phyloP scores from a whole-genome alignment of 2,888 invertebrate species.

The Onthophagus sagittarius region DNA sequence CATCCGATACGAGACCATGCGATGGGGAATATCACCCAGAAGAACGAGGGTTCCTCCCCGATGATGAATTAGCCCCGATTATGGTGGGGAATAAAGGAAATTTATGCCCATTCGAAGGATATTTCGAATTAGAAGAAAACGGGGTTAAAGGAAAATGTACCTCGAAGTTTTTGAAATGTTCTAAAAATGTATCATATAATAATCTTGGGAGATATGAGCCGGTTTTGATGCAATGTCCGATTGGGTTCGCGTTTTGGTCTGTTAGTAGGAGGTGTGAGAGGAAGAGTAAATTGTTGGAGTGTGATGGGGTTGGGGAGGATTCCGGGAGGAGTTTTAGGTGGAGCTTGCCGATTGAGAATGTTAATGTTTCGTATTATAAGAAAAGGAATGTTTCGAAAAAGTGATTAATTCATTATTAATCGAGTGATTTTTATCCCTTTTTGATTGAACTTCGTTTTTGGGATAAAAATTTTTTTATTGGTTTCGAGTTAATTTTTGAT shows the following conservation, averaged over 20 bases:
- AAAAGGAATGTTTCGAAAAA: neutral
- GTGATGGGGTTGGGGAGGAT: slow-evolving; percentile 46
- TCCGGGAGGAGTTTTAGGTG: slow-evolving; percentile 45
- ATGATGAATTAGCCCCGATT: slow-evolving; percentile 57
- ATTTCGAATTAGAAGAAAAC: slow-evolving; percentile 62
- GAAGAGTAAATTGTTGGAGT: slow-evolving; percentile 58
- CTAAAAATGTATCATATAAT: slow-evolving; percentile 43
- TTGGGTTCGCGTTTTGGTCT: slow-evolving; percentile 72
- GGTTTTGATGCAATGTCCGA: slow-evolving; percentile 72
- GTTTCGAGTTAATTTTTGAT: too few relatives aligned
- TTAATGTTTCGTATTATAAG: slow-evolving; percentile 48
- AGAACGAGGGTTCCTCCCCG: slow-evolving; percentile 53
- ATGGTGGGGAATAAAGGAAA: slow-evolving; percentile 37
- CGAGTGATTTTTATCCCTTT: too few relatives aligned
- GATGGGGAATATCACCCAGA: slow-evolving; percentile 55
- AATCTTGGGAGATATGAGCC: slow-evolving; percentile 58
- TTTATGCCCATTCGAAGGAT: slow-evolving; percentile 66
- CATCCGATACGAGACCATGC: slow-evolving; percentile 58
- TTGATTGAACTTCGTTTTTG: too few relatives aligned
- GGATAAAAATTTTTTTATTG: too few relatives aligned
- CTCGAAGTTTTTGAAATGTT: slow-evolving; percentile 69
- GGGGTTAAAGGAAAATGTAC: slow-evolving; percentile 51
- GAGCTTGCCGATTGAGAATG: slow-evolving; percentile 56
- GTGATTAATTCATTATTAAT: too few relatives aligned
- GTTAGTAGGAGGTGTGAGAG: slow-evolving; percentile 74